Base-by-base conservation (phyloP, 2,113 vertebrate genomes). In the Corydoras maculifer region DNA sequence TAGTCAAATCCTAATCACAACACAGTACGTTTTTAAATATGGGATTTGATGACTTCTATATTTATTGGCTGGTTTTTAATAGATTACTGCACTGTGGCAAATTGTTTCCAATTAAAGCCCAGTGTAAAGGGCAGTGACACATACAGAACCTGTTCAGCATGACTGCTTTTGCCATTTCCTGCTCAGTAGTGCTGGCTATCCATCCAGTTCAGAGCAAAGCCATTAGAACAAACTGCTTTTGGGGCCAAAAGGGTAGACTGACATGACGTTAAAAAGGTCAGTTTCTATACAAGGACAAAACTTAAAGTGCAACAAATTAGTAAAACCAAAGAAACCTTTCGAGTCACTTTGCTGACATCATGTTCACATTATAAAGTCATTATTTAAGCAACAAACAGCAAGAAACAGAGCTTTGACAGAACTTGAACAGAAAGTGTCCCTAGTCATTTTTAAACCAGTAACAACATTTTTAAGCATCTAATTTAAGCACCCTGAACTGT, bases 171-270 rank as follows among this genome's bases (percentile, higher is more conserved):
- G 75, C 79, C 68, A 85, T 79, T 87, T 88, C 84, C 83, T 70
- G 75, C 79, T 79, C 73, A 78, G 76, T 81, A 59, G 75, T 75
- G 81, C 79, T 81, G 70, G 77, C 72, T 79, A 71, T 70, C 72
- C 69, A 51, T 64, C 84, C 85, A 81, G 84, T 88, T 87, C 75
- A 70, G 79, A 75, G 81, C 84, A 89, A 89, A 79, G 69, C 84
- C 85, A 89, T 85, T 88, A 89, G 87, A 84, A 87, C 87, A 88
- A 90, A 90, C 80, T 80, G 83, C 86, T 86, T 78, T 83, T 68
- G 69, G 84, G 87, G 84, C 82, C 87, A 86, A 82, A 75, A 84
- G 85, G 87, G 85, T 86, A 86, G 75, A 88, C 81, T 79, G 75
- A 79, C 80, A 72, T 70, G 75, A 79, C 84, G 66, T 87, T 85